Evolutionary conservation across 1,140 invertebrate species (phyloP).

Genomic region (Panulirus ornatus): DNA sequence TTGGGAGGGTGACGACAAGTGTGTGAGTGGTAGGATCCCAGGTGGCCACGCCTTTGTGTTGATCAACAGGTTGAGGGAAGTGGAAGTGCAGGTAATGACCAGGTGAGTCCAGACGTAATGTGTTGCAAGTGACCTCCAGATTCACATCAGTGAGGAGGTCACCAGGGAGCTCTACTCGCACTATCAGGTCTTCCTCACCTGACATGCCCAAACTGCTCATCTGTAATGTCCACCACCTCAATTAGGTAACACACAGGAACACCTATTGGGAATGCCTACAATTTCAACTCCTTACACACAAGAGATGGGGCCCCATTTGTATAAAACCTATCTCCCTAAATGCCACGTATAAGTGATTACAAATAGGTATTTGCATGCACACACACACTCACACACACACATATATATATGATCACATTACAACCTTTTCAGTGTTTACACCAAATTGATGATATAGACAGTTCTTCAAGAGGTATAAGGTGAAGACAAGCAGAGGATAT

Average conservation of each 20-base stretch:
- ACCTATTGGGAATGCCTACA: too few relatives aligned
- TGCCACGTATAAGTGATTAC: not conserved
- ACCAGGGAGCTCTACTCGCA: slow-evolving; percentile 46
- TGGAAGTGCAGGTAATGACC: slow-evolving; percentile 41
- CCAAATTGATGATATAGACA: too few relatives aligned
- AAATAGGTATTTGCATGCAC: not conserved
- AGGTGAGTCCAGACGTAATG: slow-evolving; percentile 38
- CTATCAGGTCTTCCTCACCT: slow-evolving; percentile 50
- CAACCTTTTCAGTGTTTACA: too few relatives aligned
- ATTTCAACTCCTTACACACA: too few relatives aligned
- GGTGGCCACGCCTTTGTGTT: slow-evolving; percentile 54
- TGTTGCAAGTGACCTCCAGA: slow-evolving; percentile 46
- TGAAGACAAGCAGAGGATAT: too few relatives aligned
- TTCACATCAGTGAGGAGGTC: slow-evolving; percentile 49
- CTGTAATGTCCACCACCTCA: too few relatives aligned
- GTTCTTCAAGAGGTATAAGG: too few relatives aligned
- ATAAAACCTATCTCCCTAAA: too few relatives aligned
- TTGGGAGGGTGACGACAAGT: slow-evolving; percentile 48
- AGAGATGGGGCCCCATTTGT: too few relatives aligned
- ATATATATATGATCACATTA: too few relatives aligned
- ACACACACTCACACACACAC: not conserved
- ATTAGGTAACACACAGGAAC: too few relatives aligned
- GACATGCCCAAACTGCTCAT: slow-evolving; percentile 29
- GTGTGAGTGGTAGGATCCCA: slow-evolving; percentile 56
- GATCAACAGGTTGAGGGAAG: slow-evolving; percentile 49